Evolutionary conservation across 2,888 invertebrate species (phyloP), one percentile per base, ranked within the genome.

Genomic region (Brachyopa scutellaris): DNA sequence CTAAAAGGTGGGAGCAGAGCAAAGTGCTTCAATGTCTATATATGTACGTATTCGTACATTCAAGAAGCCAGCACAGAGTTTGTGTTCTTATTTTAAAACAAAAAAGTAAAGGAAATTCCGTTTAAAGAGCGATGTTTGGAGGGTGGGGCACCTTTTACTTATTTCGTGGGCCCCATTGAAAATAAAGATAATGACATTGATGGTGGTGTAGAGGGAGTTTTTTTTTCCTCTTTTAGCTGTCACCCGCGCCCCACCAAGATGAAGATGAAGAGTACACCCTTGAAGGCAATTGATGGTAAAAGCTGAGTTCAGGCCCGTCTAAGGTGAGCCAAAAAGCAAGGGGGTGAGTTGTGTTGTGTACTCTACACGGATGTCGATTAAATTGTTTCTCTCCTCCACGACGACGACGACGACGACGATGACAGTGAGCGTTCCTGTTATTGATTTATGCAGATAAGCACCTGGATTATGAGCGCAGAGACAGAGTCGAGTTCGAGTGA

Each of bases 361-460:
- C 82, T 72, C 77, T 61, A 77, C 70, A 82, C 59, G 82, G 77
- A 82, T 77, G 77, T 82, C 70, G 82, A 82, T 82, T 82, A 80
- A 80, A 82, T 82, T 82, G 82, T 77, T 77, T 77, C 77, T 77
- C 77, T 77, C 64, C 82, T 82, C 59, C 82, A 70, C 26, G 26
- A 26, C n/a, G n/a, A n/a, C n/a, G n/a, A n/a, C n/a, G n/a, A n/a
- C n/a, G 70, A 66, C 53, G 53, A 82, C 66, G 82, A 72, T 77
- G 77, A 77, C 82, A 77, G 77, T 72, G 82, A 82, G 40, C 70
- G 77, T 82, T 82, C 45, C 77, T 82, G 87, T 86, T 88, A 88
- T 88, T 88, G 88, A 88, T 88, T 88, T 88, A 88, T 88, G 87
- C 86, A 88, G 88, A 88, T 88, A 88, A 88, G 88, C 87, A 85